phyloP scores from a whole-genome alignment of 2,888 invertebrate species.

The Drosophila phalerata region DNA sequence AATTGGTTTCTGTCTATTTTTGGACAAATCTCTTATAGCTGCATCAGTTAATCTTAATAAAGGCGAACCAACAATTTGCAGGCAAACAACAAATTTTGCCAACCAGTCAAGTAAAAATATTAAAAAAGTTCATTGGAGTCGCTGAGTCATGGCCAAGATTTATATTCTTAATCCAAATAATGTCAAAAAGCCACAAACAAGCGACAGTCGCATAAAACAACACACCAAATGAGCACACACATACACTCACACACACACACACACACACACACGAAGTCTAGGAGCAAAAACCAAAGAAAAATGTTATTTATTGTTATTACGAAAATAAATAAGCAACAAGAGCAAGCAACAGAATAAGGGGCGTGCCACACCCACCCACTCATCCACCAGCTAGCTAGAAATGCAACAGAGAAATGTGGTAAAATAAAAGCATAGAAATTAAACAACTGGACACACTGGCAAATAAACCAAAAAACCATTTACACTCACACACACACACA shows the following conservation, averaged over 20 bases:
- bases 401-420: constrained; percentile 69
- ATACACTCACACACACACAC: constrained; percentile 34
- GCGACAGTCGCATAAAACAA: constrained; percentile 80
- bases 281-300: constrained; percentile 66
- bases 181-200: constrained; percentile 80
- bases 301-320: constrained; percentile 81
- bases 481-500: constrained; percentile 7
- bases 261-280: constrained; percentile 12
- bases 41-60: constrained; percentile 24
- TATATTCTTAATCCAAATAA: constrained; percentile 80
- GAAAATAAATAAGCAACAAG: constrained; percentile 77
- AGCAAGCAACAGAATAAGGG: constrained; percentile 37
- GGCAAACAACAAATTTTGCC: constrained; percentile 4
- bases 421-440: constrained; percentile 78
- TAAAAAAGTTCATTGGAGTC: constrained; percentile 43
- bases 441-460: constrained; percentile 71
- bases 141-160: constrained; percentile 58
- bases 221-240: constrained; percentile 71
- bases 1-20: constrained; percentile 9
- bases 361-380: constrained; percentile 41
- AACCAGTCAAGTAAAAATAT: constrained; percentile 19
- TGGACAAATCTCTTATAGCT: constrained; percentile 1
- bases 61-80: constrained; percentile 17
- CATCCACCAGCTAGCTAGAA: constrained; percentile 15
- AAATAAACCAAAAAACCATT: constrained; percentile 56